Evolutionary conservation across 2,888 invertebrate species (phyloP).

Genomic region (Drosophila macrospina): DNA sequence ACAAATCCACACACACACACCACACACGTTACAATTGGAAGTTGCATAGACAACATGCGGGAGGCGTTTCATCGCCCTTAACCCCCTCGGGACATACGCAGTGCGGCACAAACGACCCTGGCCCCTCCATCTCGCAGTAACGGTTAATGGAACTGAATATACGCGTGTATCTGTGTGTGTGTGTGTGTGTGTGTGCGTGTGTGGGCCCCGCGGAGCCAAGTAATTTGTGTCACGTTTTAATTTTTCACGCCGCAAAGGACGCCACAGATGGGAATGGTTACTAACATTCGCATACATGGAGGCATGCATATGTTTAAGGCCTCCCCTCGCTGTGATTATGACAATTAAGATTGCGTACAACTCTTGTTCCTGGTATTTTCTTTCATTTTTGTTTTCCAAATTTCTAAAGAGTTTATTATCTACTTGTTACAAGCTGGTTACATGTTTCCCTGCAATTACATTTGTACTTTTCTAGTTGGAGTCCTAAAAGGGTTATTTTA

Average conservation of each 20-base stretch:
- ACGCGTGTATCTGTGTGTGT: conserved; percentile 15
- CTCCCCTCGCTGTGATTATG: conserved; percentile 61
- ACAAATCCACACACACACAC: conserved; percentile 22
- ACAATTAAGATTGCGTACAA: conserved; percentile 68
- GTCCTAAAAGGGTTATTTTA: neutral
- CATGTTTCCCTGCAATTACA: conserved; percentile 28
- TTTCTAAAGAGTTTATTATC: conserved; percentile 38
- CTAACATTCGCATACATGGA: conserved; percentile 19
- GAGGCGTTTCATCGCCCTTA: conserved; percentile 46
- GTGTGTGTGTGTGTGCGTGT: conserved; percentile 13
- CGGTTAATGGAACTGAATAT: conserved; percentile 60
- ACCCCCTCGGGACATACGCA: conserved; percentile 67
- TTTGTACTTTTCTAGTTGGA: conserved; percentile 3
- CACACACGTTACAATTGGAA: conserved; percentile 14
- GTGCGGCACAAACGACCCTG: conserved; percentile 55
- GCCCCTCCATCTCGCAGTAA: conserved; percentile 7
- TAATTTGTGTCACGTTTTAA: conserved; percentile 78
- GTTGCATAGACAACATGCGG: conserved; percentile 34
- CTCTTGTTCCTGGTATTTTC: conserved; percentile 45
- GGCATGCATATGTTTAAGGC: conserved; percentile 4
- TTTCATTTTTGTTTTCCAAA: conserved; percentile 2
- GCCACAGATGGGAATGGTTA: conserved; percentile 25
- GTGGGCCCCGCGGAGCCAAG: conserved; percentile 53
- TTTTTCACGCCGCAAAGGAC: conserved; percentile 72
- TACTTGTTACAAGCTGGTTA: conserved; percentile 28